Conservation (phyloP, 1,140 invertebrate species). For the Euglossa dilemma region DNA sequence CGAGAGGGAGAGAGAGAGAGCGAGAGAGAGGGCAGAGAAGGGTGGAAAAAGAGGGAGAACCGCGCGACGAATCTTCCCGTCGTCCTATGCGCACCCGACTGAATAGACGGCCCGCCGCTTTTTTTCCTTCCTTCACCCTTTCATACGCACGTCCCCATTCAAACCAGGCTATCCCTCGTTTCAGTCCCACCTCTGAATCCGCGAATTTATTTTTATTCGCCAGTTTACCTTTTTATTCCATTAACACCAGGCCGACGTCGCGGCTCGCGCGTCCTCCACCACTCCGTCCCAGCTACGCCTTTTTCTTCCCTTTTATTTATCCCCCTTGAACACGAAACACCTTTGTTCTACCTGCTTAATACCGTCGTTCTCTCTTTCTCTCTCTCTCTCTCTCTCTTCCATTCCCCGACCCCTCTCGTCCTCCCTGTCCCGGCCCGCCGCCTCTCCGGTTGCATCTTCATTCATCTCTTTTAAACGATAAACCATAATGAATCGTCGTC, state of each 20-base stretch:
- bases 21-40: not conserved
- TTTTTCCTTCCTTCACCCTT: slow-evolving; percentile 21
- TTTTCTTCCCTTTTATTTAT: not conserved
- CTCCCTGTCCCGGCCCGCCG: not conserved
- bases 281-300: not conserved
- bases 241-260: slow-evolving; percentile 26
- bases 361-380: not conserved
- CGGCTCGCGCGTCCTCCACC: slow-evolving; percentile 26
- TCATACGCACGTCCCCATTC: slow-evolving; percentile 26
- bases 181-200: slow-evolving; percentile 35
- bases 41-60: not conserved
- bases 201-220: slow-evolving; percentile 52
- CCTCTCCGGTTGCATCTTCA: slow-evolving; percentile 26
- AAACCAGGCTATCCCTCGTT: slow-evolving; percentile 34
- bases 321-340: slow-evolving; percentile 23
- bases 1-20: no score
- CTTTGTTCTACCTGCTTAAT: slow-evolving; percentile 15
- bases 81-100: slow-evolving; percentile 36
- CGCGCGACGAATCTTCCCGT: slow-evolving; percentile 37
- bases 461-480: slow-evolving; percentile 33
- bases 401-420: not conserved
- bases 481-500: slow-evolving; percentile 30
- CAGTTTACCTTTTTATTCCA: slow-evolving; percentile 47
- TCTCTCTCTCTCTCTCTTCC: no score
- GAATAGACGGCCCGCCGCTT: slow-evolving; percentile 43